Conservation (phyloP, 2,888 invertebrate genomes). For the Athalia circularis region DNA sequence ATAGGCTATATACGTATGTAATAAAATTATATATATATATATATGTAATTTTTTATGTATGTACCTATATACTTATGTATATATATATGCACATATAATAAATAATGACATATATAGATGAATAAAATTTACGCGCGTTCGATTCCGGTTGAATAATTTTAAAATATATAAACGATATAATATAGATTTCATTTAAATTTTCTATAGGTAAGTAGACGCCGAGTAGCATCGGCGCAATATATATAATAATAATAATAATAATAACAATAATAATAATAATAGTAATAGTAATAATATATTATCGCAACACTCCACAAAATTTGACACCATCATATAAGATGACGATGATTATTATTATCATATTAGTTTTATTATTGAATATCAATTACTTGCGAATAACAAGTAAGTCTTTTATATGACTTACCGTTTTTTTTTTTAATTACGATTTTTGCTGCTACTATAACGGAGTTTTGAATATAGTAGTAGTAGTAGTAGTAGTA, state of each 20-base stretch:
- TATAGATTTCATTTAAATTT: neutral
- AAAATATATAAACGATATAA: neutral
- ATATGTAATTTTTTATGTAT: too few species aligned
- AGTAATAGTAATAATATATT: neutral
- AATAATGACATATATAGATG: too few species aligned
- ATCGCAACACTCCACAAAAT: conserved; percentile 30
- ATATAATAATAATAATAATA: neutral
- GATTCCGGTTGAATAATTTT: too few species aligned
- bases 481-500: conserved; percentile 68
- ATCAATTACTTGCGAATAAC: conserved; percentile 59
- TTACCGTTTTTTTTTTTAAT: conserved; percentile 75
- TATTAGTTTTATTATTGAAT: conserved; percentile 6
- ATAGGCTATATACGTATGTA: neutral
- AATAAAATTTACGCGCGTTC: too few species aligned
- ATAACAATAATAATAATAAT: neutral
- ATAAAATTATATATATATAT: neutral
- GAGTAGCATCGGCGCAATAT: conserved; percentile 19
- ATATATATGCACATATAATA: neutral
- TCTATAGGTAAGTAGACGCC: neutral
- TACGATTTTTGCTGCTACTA: conserved; percentile 75
- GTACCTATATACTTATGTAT: too few species aligned
- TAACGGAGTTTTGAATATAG: conserved; percentile 73
- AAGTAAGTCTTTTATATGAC: conserved; percentile 74
- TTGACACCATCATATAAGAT: conserved; percentile 35
- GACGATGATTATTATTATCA: conserved; percentile 1